phyloP scores from a whole-genome alignment of 2,797 vertebrate genomes.

The Alfaro cultratus region DNA sequence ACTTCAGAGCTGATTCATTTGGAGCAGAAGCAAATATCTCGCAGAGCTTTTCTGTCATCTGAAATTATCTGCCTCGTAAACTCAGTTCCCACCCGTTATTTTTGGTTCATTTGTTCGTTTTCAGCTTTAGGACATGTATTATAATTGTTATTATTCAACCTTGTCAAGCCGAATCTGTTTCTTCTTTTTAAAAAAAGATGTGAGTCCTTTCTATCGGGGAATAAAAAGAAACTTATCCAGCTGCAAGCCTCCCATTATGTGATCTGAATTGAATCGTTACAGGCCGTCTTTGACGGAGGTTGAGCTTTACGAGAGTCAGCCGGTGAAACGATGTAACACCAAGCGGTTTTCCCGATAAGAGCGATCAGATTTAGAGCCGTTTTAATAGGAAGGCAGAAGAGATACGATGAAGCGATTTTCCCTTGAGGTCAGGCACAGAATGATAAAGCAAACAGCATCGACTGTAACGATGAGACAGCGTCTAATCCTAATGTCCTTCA shows the following conservation, averaged over 20 bases:
- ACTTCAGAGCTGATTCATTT: background rate
- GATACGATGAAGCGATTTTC: conserved; percentile 31
- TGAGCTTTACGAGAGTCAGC: conserved; percentile 13
- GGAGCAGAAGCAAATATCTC: background rate
- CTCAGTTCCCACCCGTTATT: background rate
- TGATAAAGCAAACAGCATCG: conserved; percentile 11
- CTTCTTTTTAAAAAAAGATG: background rate
- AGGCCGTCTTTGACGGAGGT: conserved; percentile 15
- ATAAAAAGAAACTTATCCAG: background rate
- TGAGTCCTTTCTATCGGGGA: background rate
- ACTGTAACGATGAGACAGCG: conserved; percentile 6
- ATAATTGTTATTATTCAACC: background rate
- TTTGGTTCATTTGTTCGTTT: background rate
- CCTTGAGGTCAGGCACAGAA: conserved; percentile 11
- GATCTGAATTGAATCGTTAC: conserved; percentile 9
- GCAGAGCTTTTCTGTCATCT: background rate
- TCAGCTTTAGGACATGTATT: background rate
- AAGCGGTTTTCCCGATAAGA: conserved; percentile 35
- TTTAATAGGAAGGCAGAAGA: conserved; percentile 30
- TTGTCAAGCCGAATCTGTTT: background rate
- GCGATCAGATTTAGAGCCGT: conserved; percentile 34
- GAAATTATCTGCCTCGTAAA: background rate
- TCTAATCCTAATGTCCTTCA: background rate
- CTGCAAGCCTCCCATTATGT: background rate
- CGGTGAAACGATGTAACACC: conserved; percentile 24